A percentile compares a stretch with the other conserved stretches of the same genome.
Evolutionary conservation across 2,113 vertebrate genomes (phyloP).

Genomic region (Syrrhaptes paradoxus): DNA sequence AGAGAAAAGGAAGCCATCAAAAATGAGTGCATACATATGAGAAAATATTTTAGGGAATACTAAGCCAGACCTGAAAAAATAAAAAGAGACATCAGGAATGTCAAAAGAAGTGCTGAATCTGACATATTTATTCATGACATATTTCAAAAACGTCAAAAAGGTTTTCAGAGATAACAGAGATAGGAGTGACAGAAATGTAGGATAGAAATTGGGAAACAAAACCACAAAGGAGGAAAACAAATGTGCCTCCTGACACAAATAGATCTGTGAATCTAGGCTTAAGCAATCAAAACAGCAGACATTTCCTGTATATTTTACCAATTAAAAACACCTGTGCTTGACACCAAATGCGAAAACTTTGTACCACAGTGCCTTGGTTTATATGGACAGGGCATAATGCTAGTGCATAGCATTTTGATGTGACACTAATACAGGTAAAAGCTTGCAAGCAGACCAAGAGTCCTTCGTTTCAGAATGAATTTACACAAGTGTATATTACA

Average conservation of each 20-base stretch:
- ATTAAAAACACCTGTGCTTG: not conserved
- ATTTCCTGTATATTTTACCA: not conserved
- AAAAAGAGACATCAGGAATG: not conserved
- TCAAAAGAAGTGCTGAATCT: not conserved
- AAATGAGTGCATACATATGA: not conserved
- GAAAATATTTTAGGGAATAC: not conserved
- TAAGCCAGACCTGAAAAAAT: not conserved
- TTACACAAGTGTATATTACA: not conserved
- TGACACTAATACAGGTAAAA: not conserved
- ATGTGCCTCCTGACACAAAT: not conserved
- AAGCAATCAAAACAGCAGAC: not conserved
- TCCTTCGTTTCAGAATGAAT: not conserved
- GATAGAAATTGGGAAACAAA: not conserved
- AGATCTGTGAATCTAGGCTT: not conserved
- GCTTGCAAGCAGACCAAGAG: not conserved
- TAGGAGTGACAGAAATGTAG: not conserved
- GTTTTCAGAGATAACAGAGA: not conserved
- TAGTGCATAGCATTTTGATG: not conserved
- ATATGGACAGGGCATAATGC: not conserved
- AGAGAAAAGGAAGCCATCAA: not conserved
- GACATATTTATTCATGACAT: not conserved
- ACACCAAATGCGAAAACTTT: not conserved
- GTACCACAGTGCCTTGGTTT: not conserved
- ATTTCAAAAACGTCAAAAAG: not conserved
- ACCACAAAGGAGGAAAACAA: not conserved